A percentile compares a stretch with the other conserved stretches of the same genome.
Conservation (phyloP, 2,888 invertebrate species). For the Dastarcus helophoroides region DNA sequence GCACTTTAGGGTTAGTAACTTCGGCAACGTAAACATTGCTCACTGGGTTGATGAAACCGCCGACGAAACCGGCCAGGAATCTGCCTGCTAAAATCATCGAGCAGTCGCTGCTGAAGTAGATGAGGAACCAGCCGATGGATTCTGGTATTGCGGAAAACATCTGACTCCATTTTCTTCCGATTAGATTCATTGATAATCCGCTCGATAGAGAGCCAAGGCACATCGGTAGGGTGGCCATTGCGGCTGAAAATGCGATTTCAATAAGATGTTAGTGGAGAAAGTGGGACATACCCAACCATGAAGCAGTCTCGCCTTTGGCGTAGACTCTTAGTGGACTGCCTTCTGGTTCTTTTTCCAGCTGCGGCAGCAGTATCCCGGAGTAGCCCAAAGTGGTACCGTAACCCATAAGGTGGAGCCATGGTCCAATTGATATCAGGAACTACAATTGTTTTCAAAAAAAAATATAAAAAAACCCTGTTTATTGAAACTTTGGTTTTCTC, state of each 20-base stretch:
- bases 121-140: conserved; percentile 47
- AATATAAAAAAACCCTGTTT: no score
- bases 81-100: conserved; percentile 41
- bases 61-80: conserved; percentile 20
- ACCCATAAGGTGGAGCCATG: no score
- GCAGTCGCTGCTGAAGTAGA: conserved; percentile 43
- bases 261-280: no score
- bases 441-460: no score
- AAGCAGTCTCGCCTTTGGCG: no score
- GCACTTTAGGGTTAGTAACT: conserved; percentile 44
- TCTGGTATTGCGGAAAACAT: conserved; percentile 44
- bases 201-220: conserved; percentile 49
- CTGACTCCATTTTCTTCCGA: conserved; percentile 47
- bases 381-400: no score
- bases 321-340: no score
- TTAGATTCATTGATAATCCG: conserved; percentile 48
- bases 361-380: no score
- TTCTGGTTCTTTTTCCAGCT: no score
- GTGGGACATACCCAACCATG: no score
- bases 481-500: no score
- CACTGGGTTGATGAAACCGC: conserved; percentile 41
- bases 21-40: conserved; percentile 28
- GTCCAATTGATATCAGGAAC: no score
- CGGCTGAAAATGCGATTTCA: conserved; percentile 47
- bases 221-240: conserved; percentile 53